phyloP scores from a whole-genome alignment of 2,888 invertebrate species.

The Podotricha telesiphe region DNA sequence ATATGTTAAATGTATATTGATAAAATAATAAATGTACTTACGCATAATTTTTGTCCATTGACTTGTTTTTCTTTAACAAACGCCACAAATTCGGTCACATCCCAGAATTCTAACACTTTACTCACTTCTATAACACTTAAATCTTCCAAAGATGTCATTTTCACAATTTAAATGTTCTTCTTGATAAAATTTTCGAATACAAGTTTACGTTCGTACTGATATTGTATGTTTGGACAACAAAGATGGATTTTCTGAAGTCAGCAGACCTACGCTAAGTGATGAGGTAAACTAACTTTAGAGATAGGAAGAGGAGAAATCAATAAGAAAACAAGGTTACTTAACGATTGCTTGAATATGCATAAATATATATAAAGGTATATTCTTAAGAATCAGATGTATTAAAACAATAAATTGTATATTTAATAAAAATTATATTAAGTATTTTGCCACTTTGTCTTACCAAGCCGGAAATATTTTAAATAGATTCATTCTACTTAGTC shows the following conservation, averaged over 20 bases:
- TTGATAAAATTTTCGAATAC: not conserved
- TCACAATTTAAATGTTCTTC: not conserved
- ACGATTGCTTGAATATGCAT: not conserved
- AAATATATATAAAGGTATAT: no score
- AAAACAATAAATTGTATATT: no score
- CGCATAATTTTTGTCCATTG: constrained; percentile 66
- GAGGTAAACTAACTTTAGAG: not conserved
- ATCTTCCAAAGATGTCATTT: constrained; percentile 51
- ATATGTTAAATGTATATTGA: not conserved
- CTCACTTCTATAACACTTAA: constrained; percentile 57
- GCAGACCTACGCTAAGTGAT: constrained; percentile 13
- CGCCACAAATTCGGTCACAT: constrained; percentile 61
- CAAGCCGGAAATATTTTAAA: no score
- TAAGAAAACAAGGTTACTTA: not conserved
- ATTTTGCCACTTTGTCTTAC: no score
- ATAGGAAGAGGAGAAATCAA: not conserved
- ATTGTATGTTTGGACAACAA: not conserved
- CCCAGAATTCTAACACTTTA: constrained; percentile 55
- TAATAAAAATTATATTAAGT: no score
- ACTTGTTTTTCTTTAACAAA: constrained; percentile 61
- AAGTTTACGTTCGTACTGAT: not conserved
- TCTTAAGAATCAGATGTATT: no score
- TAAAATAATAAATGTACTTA: constrained; percentile 49
- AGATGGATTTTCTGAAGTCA: not conserved
- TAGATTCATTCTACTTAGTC: no score